Base-by-base conservation (phyloP, 2,113 vertebrate species). In the Aspiorhynchus laticeps region DNA sequence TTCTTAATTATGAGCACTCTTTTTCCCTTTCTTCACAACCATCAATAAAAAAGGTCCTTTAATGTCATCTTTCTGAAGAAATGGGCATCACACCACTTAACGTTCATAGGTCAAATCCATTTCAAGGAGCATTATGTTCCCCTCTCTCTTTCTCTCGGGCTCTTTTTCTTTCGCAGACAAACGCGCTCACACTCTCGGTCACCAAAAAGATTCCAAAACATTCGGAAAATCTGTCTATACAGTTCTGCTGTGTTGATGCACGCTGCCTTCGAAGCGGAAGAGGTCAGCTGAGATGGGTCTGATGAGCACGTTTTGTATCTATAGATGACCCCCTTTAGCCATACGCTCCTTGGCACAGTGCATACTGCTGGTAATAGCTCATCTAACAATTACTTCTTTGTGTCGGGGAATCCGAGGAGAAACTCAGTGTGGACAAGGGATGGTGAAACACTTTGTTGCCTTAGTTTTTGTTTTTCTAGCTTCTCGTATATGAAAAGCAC, bases 151-250 rank as follows among this genome's bases (percentile, higher is more conserved):
- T 95, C 93, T 85, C 84, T 74, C 82, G 15, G 46, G 53, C 92
- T 90, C 61, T 76, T 84, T 85, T 92, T 94, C 85, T 89, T 90
- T 67, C 5, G 3, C 74, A 80, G 76, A 74, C 31, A 80, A 53
- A 48, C 21, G 24, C 21, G 87, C 88, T 90, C 89, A 94, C 94
- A 95, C 94, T 94, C 95, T 94, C 92, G 96, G 24, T 80, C 79
- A 69, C 95, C 95, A 96, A 96, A 97, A 96, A 93, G 96, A 97
- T 97, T 97, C 94, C 97, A 97, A 99, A 99, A 96, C 97, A 98
- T 97, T 98, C 96, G 97, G 97, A 98, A 99, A 98, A 98, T 98
- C 94, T 98, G 95, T 97, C 97, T 95, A 96, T 98, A 98, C 96
- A 97, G 94, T 94, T 67, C 10, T 92, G 90, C 95, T 93, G 91